phyloP scores from a whole-genome alignment of 2,797 vertebrate genomes.

The Mormyrus proboscirostris region DNA sequence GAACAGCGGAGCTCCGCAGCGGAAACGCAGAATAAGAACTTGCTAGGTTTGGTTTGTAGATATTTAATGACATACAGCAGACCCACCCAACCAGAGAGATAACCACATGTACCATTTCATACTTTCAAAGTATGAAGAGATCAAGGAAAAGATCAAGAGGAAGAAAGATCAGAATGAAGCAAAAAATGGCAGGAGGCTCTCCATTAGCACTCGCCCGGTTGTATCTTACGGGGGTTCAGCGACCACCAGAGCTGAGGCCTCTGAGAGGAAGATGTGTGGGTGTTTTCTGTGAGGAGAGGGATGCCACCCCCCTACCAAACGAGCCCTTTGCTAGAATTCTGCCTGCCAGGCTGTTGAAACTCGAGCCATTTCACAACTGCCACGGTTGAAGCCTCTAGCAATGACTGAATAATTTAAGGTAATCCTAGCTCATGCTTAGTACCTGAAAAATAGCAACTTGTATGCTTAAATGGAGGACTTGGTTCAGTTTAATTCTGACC shows the following conservation, averaged over 20 bases:
- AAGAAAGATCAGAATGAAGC: neutral
- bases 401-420: conserved; percentile 50
- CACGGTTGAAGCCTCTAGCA: conserved; percentile 1
- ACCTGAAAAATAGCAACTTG: neutral
- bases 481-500: neutral
- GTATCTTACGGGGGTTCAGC: neutral
- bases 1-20: neutral
- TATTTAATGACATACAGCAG: neutral
- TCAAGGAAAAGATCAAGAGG: neutral
- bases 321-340: neutral
- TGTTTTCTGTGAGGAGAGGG: neutral
- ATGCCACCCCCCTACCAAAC: neutral
- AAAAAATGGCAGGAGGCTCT: neutral
- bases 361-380: conserved; percentile 15
- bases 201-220: neutral
- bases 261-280: neutral
- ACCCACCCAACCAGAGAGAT: neutral
- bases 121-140: neutral
- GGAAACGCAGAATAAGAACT: neutral
- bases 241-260: neutral
- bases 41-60: neutral
- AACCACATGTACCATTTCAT: neutral
- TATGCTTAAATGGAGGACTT: neutral
- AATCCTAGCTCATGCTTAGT: conserved; percentile 8
- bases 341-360: conserved; percentile 34